A percentile compares a stretch with the other conserved stretches of the same genome.
These are phyloP conservation scores for Prunella strophiata DNA, from an alignment of 2,797 vertebrate genomes.

Conservation along the genomic window DNA sequence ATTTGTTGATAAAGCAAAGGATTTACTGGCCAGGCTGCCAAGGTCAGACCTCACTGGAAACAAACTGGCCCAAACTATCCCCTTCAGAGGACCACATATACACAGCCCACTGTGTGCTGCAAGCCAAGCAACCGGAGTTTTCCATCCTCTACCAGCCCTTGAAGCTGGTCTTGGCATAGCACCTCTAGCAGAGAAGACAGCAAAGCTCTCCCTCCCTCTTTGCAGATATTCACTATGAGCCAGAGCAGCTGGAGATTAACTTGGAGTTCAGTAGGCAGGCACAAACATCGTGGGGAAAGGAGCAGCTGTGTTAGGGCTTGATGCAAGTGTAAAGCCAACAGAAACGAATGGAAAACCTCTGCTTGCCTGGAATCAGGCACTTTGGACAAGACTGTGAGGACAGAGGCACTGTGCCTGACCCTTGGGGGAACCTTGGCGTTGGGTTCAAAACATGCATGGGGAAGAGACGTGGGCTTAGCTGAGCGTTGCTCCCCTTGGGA, in stretches of 20 bases:
- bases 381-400: not conserved
- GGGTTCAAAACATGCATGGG: not conserved
- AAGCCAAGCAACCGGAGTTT: not conserved
- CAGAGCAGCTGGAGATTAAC: not conserved
- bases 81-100: not conserved
- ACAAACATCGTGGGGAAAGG: not conserved
- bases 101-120: not conserved
- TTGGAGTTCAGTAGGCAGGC: not conserved
- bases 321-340: not conserved
- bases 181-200: not conserved
- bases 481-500: not conserved
- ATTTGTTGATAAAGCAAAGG: not conserved
- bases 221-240: not conserved
- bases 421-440: fast-evolving
- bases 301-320: not conserved
- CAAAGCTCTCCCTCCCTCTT: not conserved
- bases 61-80: not conserved
- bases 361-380: fast-evolving
- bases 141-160: not conserved
- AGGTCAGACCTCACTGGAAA: not conserved
- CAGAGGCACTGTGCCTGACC: not conserved
- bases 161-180: not conserved
- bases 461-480: not conserved
- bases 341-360: not conserved
- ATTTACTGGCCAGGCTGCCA: not conserved